These are phyloP conservation scores for Phrynocephalus versicolor DNA, from an alignment of 2,113 vertebrate species.

Conservation along the genomic window DNA sequence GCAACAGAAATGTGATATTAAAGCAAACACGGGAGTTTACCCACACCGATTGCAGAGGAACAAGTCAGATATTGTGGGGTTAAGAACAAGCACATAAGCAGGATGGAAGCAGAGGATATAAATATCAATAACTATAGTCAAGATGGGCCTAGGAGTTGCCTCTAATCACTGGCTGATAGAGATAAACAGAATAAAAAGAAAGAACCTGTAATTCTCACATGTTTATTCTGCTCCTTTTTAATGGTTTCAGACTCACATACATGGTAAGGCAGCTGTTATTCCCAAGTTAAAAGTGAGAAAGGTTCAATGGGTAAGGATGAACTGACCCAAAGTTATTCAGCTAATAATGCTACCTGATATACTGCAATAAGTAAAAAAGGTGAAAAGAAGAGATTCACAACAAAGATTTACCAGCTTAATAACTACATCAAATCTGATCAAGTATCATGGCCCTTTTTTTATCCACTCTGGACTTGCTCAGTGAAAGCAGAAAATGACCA, in stretches of 20 bases:
- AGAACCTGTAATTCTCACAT: neutral
- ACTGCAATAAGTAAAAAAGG: neutral
- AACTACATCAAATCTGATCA: neutral
- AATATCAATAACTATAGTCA: neutral
- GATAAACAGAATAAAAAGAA: neutral
- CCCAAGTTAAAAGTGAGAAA: neutral
- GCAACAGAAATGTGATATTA: neutral
- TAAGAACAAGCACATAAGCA: too few relatives aligned
- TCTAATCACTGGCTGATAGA: neutral
- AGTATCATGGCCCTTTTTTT: conserved; percentile 20
- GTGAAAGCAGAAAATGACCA: neutral
- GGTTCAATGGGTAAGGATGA: neutral
- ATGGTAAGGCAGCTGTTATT: too few relatives aligned
- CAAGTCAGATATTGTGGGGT: neutral
- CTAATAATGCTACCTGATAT: neutral
- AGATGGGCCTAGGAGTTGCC: neutral
- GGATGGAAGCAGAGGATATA: neutral
- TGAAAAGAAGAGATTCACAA: neutral
- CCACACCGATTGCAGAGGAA: neutral
- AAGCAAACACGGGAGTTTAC: neutral
- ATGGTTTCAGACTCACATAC: neutral
- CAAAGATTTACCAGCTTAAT: neutral
- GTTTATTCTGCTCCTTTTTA: neutral
- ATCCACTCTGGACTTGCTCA: neutral
- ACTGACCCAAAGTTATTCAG: neutral